These are phyloP conservation scores for Nemotelus nigrinus DNA, from an alignment of 2,888 invertebrate genomes.

Conservation along the genomic window DNA sequence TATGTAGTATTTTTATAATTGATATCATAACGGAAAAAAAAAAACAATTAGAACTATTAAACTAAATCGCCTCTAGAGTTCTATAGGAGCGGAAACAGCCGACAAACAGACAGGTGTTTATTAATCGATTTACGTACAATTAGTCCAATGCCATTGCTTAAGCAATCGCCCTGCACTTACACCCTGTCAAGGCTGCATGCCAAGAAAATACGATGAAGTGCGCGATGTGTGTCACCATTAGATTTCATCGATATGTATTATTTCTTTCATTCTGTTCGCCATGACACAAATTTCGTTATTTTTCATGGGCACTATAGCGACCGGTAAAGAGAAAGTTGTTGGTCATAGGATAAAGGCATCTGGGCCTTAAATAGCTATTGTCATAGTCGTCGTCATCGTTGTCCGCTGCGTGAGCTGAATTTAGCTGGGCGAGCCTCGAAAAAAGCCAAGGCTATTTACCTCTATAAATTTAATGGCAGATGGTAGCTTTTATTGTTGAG, in stretches of 20 bases:
- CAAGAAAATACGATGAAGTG: slow-evolving; percentile 34
- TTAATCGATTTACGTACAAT: slow-evolving; percentile 37
- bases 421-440: background rate
- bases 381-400: too few species aligned
- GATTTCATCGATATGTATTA: background rate
- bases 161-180: slow-evolving; percentile 38
- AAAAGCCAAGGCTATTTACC: background rate
- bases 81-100: background rate
- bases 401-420: too few species aligned
- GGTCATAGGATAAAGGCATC: too few species aligned
- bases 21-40: too few species aligned
- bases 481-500: too few species aligned
- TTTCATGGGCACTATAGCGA: slow-evolving; percentile 20
- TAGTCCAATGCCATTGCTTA: slow-evolving; percentile 43
- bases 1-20: too few species aligned
- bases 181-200: slow-evolving; percentile 36
- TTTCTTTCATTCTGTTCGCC: slow-evolving; percentile 12
- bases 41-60: too few species aligned
- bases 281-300: slow-evolving; percentile 39
- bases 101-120: slow-evolving; percentile 17
- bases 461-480: too few species aligned
- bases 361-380: too few species aligned
- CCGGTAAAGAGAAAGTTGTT: background rate
- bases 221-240: too few species aligned
- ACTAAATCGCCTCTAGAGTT: too few species aligned